Evolutionary conservation across 1,140 invertebrate genomes (phyloP).

Genomic region (Polyergus mexicanus): DNA sequence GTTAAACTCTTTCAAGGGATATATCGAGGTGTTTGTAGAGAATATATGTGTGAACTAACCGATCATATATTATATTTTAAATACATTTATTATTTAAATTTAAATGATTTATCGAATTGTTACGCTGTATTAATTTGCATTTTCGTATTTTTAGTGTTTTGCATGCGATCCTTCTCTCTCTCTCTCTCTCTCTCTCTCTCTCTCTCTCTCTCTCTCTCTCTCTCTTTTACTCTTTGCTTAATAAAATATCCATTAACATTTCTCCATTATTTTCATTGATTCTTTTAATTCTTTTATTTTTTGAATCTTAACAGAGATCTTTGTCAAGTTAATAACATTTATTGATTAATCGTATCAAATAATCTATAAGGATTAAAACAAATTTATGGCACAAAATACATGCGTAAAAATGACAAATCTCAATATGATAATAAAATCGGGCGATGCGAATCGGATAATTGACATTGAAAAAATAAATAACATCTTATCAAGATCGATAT

Average conservation of each 20-base stretch:
- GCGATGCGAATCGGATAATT: slow-evolving; percentile 1
- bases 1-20: slow-evolving; percentile 58
- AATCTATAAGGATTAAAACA: slow-evolving; percentile 26
- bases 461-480: slow-evolving; percentile 24
- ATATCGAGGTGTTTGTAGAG: background rate
- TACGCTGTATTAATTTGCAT: slow-evolving; percentile 47
- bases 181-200: background rate
- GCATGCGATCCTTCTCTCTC: slow-evolving; percentile 21
- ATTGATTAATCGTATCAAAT: slow-evolving; percentile 23
- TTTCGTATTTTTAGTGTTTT: slow-evolving; percentile 50
- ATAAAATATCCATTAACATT: slow-evolving; percentile 39
- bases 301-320: slow-evolving; percentile 1
- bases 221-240: background rate
- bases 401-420: slow-evolving; percentile 1
- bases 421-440: background rate
- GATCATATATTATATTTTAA: slow-evolving; percentile 25
- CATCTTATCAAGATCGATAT: slow-evolving; percentile 28
- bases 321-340: slow-evolving; percentile 16
- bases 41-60: slow-evolving; percentile 21
- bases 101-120: slow-evolving; percentile 53
- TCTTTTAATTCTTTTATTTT: slow-evolving; percentile 1
- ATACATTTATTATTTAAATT: slow-evolving; percentile 55
- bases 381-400: background rate
- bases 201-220: background rate
- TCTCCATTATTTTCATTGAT: background rate